Percentiles rank a stretch among this genome's conserved stretches.
These are phyloP conservation scores for Achroia grisella DNA, from an alignment of 1,140 invertebrate genomes.

Conservation along the genomic window DNA sequence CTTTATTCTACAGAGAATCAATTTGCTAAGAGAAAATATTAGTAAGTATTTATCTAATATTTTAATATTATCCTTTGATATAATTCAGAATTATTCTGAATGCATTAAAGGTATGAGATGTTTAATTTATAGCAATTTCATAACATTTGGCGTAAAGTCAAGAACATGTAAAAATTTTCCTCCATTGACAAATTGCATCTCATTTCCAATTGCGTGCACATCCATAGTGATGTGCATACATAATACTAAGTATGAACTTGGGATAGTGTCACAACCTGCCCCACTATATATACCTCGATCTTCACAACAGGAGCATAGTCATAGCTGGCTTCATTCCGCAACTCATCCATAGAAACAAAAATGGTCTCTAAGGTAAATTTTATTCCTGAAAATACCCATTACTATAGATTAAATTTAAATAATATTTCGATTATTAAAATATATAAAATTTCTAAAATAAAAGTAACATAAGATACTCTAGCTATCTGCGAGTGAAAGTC, in stretches of 20 bases:
- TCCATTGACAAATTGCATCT: constrained; percentile 62
- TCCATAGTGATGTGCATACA: constrained; percentile 47
- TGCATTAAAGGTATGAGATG: too few species aligned
- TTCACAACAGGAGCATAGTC: constrained; percentile 47
- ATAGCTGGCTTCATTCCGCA: constrained; percentile 37
- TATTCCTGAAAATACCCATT: background rate
- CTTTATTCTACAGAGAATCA: too few species aligned
- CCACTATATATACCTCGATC: constrained; percentile 53
- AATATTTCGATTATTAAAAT: too few species aligned
- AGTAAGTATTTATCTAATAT: too few species aligned
- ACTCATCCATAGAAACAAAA: constrained; percentile 36
- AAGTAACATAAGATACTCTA: too few species aligned
- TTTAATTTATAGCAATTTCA: constrained; percentile 31
- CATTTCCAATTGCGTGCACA: constrained; percentile 65
- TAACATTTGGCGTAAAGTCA: constrained; percentile 60
- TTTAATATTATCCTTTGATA: too few species aligned
- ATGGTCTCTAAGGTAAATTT: constrained; percentile 62
- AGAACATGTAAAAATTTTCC: constrained; percentile 56
- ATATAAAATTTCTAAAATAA: too few species aligned
- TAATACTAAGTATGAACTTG: constrained; percentile 62
- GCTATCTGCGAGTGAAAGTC: too few species aligned
- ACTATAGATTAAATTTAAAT: too few species aligned
- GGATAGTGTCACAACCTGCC: constrained; percentile 47
- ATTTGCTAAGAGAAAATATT: too few species aligned
- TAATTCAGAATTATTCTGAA: too few species aligned